Evolutionary conservation across 1,140 invertebrate genomes (phyloP), one percentile per base, ranked within the genome.

Genomic region (Samia ricini): DNA sequence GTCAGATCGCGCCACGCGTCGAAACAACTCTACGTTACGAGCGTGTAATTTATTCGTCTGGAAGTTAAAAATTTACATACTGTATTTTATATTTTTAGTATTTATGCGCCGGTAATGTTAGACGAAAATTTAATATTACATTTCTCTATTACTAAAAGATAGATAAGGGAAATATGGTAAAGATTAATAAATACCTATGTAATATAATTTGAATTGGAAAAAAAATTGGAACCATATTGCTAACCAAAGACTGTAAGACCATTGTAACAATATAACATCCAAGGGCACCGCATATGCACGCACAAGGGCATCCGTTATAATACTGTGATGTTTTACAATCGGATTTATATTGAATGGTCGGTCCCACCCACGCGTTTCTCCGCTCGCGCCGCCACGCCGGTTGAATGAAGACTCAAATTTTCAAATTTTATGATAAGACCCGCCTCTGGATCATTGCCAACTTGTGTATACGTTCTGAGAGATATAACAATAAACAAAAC

Each of bases 401-500:
- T n/a, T 68, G 66, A 68, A 68, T 68, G 66, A 61, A 62, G 24
- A 68, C 33, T 36, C 60, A 52, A 69, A 63, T 65, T 65, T 63
- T 69, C 42, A 63, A 60, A 69, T 65, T 57, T 54, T 64, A 49
- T 51, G 29, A 71, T 71, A 42, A 42, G 33, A 42, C 20, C 20
- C 22, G 63, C 24, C 22, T 63, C 74, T 84, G 81, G 81, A 76
- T 42, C 52, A 18, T 42, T 64, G 79, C 81, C 81, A 82, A 69
- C 68, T 26, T 57, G 57, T 49, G 48, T 59, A 64, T 63, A 74
- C 33, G n/a, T 26, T 15, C n/a, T 4, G 20, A 19, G 54, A 24
- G 10, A 52, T 64, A 63, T 69, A 63, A 60, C 56, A 70, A 83
- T 87, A 87, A 83, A 87, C 80, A 85, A 78, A 66, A 62, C 70